Conservation (phyloP, 2,797 vertebrate genomes). For the Dicrostonyx torquatus region DNA sequence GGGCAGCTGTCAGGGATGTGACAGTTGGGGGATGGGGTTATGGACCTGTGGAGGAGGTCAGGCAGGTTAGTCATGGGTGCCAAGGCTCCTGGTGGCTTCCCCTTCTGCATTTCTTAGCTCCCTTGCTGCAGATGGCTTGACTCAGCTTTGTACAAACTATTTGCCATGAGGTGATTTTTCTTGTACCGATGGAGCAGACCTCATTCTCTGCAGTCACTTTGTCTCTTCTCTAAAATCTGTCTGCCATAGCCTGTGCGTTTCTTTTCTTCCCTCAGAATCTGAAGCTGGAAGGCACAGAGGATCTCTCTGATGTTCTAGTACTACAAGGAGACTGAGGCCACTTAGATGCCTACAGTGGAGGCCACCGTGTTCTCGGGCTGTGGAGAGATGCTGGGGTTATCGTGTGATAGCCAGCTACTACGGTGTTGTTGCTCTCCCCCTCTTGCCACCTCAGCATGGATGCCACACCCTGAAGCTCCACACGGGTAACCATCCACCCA, state of each 20-base stretch:
- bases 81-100: neutral
- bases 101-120: neutral
- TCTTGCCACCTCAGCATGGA: neutral
- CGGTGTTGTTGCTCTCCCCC: neutral
- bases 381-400: fast-evolving
- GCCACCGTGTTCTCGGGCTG: fast-evolving
- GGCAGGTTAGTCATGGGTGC: neutral
- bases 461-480: neutral
- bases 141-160: neutral
- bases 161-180: neutral
- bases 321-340: slow-evolving; percentile 76
- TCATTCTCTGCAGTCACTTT: slow-evolving; percentile 18
- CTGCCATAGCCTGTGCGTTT: neutral
- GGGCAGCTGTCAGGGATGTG: neutral
- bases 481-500: neutral
- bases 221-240: neutral
- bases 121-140: neutral
- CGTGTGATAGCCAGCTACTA: fast-evolving
- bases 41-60: neutral
- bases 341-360: neutral
- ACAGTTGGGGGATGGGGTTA: neutral
- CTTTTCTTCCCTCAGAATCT: slow-evolving; percentile 89
- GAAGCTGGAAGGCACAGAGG: slow-evolving; percentile 91
- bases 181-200: neutral
- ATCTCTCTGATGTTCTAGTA: slow-evolving; percentile 95